phyloP scores from a whole-genome alignment of 2,797 vertebrate species.

The Pipistrellus pipistrellus region DNA sequence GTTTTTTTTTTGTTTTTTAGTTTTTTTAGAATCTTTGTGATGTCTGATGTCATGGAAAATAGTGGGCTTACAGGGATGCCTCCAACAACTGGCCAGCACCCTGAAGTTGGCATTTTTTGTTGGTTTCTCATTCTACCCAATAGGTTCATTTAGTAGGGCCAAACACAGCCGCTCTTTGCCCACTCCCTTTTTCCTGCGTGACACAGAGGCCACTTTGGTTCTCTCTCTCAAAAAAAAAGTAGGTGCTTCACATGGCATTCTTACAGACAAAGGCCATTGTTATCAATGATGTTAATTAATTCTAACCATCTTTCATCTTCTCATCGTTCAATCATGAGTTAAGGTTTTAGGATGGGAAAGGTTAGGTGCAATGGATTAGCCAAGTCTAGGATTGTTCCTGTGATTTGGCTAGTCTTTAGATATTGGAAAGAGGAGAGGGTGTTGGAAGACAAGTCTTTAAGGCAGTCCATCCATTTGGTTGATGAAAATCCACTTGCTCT shows the following conservation, averaged over 20 bases:
- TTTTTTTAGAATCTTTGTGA: conserved; percentile 1
- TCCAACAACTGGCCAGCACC: neutral
- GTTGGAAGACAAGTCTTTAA: neutral
- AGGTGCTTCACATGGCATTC: neutral
- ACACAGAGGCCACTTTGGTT: neutral
- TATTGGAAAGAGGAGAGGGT: neutral
- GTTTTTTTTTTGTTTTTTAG: too few relatives aligned
- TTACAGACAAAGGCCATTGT: neutral
- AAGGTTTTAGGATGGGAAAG: neutral
- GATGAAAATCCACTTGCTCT: neutral
- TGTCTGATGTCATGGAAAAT: neutral
- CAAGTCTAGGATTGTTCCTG: neutral
- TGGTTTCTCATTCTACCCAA: neutral
- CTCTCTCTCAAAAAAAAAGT: neutral
- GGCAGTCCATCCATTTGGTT: neutral
- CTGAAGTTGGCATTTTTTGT: neutral
- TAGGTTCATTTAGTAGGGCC: neutral
- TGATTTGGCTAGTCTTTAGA: neutral
- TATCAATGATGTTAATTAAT: neutral
- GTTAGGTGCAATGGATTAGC: neutral
- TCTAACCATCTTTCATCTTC: neutral
- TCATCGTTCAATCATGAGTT: neutral
- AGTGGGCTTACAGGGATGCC: neutral
- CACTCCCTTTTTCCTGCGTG: neutral
- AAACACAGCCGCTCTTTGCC: neutral